These are phyloP conservation scores for Montipora efflorescens DNA, from an alignment of 64 coral and sea anemone species.

Conservation along the genomic window DNA sequence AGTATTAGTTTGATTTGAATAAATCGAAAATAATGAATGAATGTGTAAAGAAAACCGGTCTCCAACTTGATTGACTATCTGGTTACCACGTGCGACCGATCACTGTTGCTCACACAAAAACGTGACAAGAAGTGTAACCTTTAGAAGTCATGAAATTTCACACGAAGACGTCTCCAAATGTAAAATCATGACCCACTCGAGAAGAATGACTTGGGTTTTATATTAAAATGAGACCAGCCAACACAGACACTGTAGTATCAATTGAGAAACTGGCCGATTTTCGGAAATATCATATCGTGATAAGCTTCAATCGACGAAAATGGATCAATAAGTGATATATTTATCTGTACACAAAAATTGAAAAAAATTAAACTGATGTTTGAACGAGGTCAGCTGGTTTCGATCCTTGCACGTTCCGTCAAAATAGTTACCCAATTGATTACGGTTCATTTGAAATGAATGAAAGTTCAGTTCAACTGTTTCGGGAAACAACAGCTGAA, in stretches of 20 bases:
- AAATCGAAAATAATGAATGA: background rate
- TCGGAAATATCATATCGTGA: background rate
- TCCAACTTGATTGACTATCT: constrained; percentile 8
- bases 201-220: background rate
- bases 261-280: background rate
- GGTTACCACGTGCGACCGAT: constrained; percentile 28
- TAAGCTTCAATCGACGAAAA: no score
- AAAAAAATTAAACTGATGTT: background rate
- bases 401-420: background rate
- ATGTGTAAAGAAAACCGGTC: constrained; percentile 42
- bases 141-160: background rate
- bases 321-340: no score
- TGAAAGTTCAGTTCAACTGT: background rate
- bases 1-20: background rate
- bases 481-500: background rate
- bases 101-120: background rate
- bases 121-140: background rate
- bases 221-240: background rate
- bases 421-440: background rate
- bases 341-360: background rate
- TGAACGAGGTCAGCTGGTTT: background rate
- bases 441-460: constrained; percentile 25
- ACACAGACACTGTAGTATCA: background rate
- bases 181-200: no score
- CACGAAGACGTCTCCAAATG: background rate